Percentiles rank a stretch among this genome's conserved stretches.
Evolutionary conservation across 2,888 invertebrate genomes (phyloP).

Genomic region (Lasioglossum figueresi): DNA sequence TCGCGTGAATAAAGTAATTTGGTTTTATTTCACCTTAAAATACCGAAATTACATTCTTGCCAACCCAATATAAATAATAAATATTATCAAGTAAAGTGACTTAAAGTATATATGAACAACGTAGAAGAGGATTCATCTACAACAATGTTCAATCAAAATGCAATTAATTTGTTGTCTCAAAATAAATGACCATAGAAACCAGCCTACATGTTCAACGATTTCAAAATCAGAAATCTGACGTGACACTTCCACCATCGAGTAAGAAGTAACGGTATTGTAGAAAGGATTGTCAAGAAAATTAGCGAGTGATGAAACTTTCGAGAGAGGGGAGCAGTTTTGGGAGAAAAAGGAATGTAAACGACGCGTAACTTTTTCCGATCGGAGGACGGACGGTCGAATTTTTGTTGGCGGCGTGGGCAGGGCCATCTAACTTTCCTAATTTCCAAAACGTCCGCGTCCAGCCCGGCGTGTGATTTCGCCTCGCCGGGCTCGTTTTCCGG

Average conservation of each 20-base stretch:
- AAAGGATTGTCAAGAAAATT: background rate
- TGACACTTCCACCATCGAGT: background rate
- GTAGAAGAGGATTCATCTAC: no score
- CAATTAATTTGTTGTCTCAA: no score
- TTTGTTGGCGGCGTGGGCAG: constrained; percentile 20
- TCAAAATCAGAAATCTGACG: background rate
- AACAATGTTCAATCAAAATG: no score
- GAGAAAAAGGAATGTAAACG: background rate
- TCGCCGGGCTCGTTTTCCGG: constrained; percentile 32
- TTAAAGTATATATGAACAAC: no score
- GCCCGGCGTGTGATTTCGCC: constrained; percentile 19
- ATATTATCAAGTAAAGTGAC: no score
- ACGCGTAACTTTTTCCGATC: background rate
- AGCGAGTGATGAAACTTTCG: background rate
- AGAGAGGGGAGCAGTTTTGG: background rate
- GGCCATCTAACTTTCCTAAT: constrained; percentile 55
- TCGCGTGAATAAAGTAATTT: no score
- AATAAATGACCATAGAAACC: background rate
- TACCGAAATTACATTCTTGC: no score
- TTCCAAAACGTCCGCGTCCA: constrained; percentile 37
- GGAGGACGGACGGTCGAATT: constrained; percentile 2
- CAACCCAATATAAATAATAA: no score
- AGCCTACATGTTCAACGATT: background rate
- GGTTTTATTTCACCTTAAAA: no score
- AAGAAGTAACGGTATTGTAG: background rate